These are phyloP conservation scores for Pherbina coryleti DNA, from an alignment of 2,888 invertebrate species.

Conservation along the genomic window DNA sequence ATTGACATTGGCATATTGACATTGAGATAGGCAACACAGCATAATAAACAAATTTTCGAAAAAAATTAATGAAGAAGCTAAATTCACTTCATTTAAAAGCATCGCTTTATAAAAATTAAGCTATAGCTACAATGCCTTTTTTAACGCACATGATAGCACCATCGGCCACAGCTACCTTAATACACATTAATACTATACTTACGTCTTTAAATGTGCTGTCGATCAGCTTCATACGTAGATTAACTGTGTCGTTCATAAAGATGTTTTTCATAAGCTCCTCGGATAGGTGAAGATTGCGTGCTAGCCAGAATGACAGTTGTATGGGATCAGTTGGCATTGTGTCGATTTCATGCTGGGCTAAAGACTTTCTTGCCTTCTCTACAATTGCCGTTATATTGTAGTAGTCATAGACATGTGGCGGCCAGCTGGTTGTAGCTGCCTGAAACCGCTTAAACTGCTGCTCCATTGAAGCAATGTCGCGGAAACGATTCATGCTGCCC, in stretches of 20 bases:
- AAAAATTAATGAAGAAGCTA: not conserved
- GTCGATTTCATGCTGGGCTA: conserved; percentile 65
- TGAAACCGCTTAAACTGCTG: conserved; percentile 65
- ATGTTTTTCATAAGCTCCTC: conserved; percentile 75
- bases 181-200: conserved; percentile 26
- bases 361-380: conserved; percentile 66
- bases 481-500: conserved; percentile 69
- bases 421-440: conserved; percentile 75
- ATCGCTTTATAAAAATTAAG: too few relatives aligned
- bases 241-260: conserved; percentile 77
- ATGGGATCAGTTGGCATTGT: conserved; percentile 77
- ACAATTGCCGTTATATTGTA: conserved; percentile 72
- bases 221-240: conserved; percentile 74
- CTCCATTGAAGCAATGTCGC: conserved; percentile 65
- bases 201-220: conserved; percentile 63
- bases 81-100: not conserved
- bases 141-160: too few relatives aligned
- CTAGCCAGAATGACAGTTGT: conserved; percentile 84
- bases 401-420: conserved; percentile 76
- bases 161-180: not conserved
- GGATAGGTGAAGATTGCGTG: conserved; percentile 80
- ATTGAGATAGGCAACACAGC: too few relatives aligned
- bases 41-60: not conserved
- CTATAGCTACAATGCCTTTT: too few relatives aligned
- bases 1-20: too few relatives aligned